A percentile compares a stretch with the other conserved stretches of the same genome.
Evolutionary conservation across 2,888 invertebrate species (phyloP).

Genomic region (Hemistola chrysoprasaria): DNA sequence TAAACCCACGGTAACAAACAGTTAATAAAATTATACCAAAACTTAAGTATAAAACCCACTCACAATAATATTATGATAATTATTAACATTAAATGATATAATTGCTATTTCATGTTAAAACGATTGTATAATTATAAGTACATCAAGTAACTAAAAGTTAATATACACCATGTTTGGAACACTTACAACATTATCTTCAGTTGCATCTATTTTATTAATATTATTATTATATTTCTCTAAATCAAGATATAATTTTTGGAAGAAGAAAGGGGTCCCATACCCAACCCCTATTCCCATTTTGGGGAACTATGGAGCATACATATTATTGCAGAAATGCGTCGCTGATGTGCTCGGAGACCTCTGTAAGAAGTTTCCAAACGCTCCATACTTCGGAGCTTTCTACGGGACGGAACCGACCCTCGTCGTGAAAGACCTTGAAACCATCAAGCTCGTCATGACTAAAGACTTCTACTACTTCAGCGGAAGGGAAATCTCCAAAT

Average conservation of each 20-base stretch:
- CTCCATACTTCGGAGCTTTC: conserved; percentile 27
- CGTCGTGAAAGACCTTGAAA: conserved; percentile 35
- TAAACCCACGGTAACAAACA: too few relatives aligned
- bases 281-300: conserved; percentile 31
- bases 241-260: conserved; percentile 26
- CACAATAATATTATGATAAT: too few relatives aligned
- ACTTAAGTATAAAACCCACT: too few relatives aligned
- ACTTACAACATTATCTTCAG: too few relatives aligned
- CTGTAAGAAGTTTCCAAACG: conserved; percentile 21
- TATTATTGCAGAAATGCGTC: conserved; percentile 19
- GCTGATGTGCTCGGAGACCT: conserved; percentile 21
- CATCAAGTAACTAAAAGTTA: too few relatives aligned
- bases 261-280: conserved; percentile 28
- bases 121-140: too few relatives aligned
- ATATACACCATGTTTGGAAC: too few relatives aligned
- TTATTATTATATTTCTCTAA: conserved; percentile 22
- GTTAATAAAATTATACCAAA: too few relatives aligned
- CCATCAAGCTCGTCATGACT: conserved; percentile 36
- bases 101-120: too few relatives aligned
- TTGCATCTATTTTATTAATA: too few relatives aligned
- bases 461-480: conserved; percentile 42
- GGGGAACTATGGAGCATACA: conserved; percentile 31
- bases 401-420: conserved; percentile 33
- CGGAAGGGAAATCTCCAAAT: conserved; percentile 33
- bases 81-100: too few relatives aligned